A percentile compares a stretch with the other conserved stretches of the same genome.
phyloP scores from a whole-genome alignment of 2,113 vertebrate genomes.

The Prochilodus magdalenae region DNA sequence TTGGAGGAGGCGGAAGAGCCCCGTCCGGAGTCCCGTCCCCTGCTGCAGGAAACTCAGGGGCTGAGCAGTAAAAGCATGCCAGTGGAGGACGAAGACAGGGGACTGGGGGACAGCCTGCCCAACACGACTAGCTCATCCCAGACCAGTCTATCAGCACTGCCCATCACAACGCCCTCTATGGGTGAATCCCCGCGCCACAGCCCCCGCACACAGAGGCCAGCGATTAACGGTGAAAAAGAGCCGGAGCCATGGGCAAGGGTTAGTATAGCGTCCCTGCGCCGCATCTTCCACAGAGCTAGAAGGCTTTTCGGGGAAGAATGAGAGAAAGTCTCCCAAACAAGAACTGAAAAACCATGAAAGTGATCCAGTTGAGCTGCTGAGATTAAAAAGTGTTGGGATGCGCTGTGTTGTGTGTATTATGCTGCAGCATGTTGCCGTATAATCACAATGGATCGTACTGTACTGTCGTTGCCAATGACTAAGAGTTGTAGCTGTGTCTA shows the following conservation, averaged over 20 bases:
- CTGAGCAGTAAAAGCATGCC: conserved; percentile 70
- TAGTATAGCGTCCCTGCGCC: neutral
- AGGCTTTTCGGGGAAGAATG: too few relatives aligned
- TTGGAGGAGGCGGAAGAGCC: conserved; percentile 73
- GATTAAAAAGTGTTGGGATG: too few relatives aligned
- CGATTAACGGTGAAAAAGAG: conserved; percentile 47
- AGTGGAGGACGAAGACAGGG: conserved; percentile 79
- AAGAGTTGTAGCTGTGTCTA: too few relatives aligned
- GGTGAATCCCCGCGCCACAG: conserved; percentile 69
- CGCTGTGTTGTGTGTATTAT: too few relatives aligned
- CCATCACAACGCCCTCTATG: conserved; percentile 53
- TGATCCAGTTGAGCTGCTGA: too few relatives aligned
- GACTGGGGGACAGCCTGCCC: conserved; percentile 80
- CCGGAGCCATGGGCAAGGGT: conserved; percentile 38
- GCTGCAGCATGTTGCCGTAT: too few relatives aligned
- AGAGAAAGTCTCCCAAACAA: too few relatives aligned
- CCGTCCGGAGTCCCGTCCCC: conserved; percentile 71
- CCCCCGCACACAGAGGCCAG: conserved; percentile 60
- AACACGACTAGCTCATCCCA: conserved; percentile 83
- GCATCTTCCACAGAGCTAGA: too few relatives aligned
- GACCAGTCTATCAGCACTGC: conserved; percentile 76
- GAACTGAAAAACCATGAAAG: too few relatives aligned
- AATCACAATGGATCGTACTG: too few relatives aligned
- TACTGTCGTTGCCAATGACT: too few relatives aligned
- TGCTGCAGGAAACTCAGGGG: conserved; percentile 76